These are phyloP conservation scores for Eretmochelys imbricata DNA, from an alignment of 2,113 vertebrate species.

Conservation along the genomic window DNA sequence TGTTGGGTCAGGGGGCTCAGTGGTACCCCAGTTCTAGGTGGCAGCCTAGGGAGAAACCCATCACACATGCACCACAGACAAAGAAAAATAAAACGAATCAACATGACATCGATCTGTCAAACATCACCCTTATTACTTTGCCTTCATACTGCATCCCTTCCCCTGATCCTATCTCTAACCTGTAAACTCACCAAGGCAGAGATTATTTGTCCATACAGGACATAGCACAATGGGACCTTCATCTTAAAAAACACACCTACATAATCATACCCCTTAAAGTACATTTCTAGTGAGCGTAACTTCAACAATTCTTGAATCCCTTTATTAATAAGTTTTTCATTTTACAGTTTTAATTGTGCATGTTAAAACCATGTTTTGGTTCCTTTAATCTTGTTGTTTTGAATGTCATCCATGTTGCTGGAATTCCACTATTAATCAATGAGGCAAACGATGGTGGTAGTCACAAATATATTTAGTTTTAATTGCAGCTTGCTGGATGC, in stretches of 20 bases:
- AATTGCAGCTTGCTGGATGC: neutral
- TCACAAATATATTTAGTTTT: neutral
- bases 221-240: neutral
- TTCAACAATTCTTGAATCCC: neutral
- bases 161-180: neutral
- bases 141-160: neutral
- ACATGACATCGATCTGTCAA: neutral
- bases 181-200: neutral
- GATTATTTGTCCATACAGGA: neutral
- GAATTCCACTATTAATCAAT: slow-evolving; percentile 64
- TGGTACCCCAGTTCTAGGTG: too few species aligned
- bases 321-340: neutral
- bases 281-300: neutral
- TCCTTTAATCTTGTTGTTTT: slow-evolving; percentile 57
- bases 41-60: too few species aligned
- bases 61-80: neutral
- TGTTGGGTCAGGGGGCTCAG: too few species aligned
- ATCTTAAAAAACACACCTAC: neutral
- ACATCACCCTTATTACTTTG: neutral
- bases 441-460: slow-evolving; percentile 45
- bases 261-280: slow-evolving; percentile 22
- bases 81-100: neutral
- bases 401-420: slow-evolving; percentile 59
- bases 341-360: neutral
- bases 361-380: slow-evolving; percentile 38